Base-by-base conservation (phyloP, 2,888 invertebrate genomes). In the Listrodromus nycthemerus region DNA sequence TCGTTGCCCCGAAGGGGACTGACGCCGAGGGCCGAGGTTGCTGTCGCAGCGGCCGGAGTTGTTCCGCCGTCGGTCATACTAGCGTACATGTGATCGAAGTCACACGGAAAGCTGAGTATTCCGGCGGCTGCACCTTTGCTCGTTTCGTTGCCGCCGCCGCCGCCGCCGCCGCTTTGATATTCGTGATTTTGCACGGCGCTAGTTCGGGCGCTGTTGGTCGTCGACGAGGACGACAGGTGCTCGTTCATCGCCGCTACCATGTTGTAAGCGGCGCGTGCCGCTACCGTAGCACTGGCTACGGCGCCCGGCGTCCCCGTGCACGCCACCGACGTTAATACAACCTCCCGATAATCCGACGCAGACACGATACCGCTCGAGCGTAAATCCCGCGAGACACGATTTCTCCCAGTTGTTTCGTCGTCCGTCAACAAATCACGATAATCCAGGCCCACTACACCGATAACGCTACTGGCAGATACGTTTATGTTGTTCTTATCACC, bases 41-140 rank as follows among this genome's bases (percentile, higher is more conserved):
- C 92, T 58, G 91, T 90, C 24, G 89, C 89, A 75, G 88, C 89
- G 75, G 86, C 87, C 1, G 89, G 85, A 79, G 90, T 89, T 33
- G 90, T 90, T 75, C 90, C 93, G 74, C 92, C 90, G 88, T 93
- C 93, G 82, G 92, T 93, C 93, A 93, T 95, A 90, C 96, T 96
- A 58, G 96, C 96, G 93, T 96, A 96, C 93, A 96, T 95, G 93
- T 96, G 96, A 94, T 96, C 96, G 90, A 96, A 96, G 87, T 94
- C 94, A 89, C 93, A 94, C 67, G 96, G 95, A 90, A 95, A 95
- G 92, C 95, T 95, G 89, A 95, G 92, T 89, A 95, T 94, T 77
- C 95, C 94, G 58, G 88, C 88, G 75, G 89, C 83, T 88, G 95
- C 94, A 93, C 88, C 84, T 50, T 80, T 85, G 41, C 83, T 86